Evolutionary conservation across 2,888 invertebrate species (phyloP).

Genomic region (Heliconius ismenius): DNA sequence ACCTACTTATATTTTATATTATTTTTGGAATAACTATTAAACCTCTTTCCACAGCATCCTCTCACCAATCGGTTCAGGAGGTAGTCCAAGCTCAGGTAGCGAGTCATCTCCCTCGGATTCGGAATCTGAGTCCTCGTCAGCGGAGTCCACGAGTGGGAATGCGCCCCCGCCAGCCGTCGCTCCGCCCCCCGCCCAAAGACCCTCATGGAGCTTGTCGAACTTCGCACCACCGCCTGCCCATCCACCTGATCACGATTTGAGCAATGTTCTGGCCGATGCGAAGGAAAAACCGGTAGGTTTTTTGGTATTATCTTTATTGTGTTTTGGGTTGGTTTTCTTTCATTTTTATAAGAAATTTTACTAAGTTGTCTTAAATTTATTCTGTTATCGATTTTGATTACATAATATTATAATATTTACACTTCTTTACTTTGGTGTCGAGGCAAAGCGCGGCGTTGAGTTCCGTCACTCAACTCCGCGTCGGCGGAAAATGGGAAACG

Average conservation of each 20-base stretch:
- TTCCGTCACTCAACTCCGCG: no score
- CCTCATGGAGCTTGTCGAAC: slow-evolving; percentile 75
- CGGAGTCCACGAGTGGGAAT: slow-evolving; percentile 61
- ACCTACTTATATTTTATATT: neutral
- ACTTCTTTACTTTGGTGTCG: no score
- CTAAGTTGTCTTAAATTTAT: neutral
- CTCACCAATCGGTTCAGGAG: slow-evolving; percentile 73
- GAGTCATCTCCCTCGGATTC: slow-evolving; percentile 84
- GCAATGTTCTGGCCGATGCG: slow-evolving; percentile 81
- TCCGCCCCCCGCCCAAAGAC: slow-evolving; percentile 59
- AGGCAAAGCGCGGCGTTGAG: no score
- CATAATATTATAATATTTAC: neutral
- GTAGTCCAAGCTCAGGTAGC: slow-evolving; percentile 77
- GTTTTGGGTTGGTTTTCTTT: neutral
- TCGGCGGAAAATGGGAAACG: no score
- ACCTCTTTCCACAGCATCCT: slow-evolving; percentile 62
- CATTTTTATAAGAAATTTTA: neutral
- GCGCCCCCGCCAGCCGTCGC: slow-evolving; percentile 58
- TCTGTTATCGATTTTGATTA: neutral
- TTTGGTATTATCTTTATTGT: neutral
- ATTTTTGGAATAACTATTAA: neutral
- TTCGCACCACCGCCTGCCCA: slow-evolving; percentile 69
- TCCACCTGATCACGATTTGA: slow-evolving; percentile 72
- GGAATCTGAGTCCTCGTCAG: slow-evolving; percentile 83
- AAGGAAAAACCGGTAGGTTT: slow-evolving; percentile 72